phyloP scores from a whole-genome alignment of 2,797 vertebrate genomes.

The Ctenosaura bakeri region DNA sequence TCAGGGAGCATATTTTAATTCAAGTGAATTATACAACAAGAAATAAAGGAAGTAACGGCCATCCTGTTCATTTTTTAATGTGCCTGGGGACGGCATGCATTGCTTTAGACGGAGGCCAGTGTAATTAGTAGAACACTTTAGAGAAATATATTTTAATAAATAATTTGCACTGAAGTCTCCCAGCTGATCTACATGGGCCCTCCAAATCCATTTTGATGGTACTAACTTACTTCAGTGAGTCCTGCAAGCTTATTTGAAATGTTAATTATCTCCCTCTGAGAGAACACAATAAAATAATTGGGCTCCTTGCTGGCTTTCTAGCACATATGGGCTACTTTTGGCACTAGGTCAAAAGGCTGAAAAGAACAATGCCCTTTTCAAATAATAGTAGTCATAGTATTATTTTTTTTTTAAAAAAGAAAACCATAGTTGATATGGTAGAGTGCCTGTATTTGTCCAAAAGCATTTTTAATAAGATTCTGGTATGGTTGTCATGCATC shows the following conservation, averaged over 20 bases:
- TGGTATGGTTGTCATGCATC: constrained; percentile 39
- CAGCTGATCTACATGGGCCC: background rate
- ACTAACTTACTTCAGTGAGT: constrained; percentile 24
- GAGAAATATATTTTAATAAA: constrained; percentile 49
- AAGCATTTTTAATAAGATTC: constrained; percentile 59
- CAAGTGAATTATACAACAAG: background rate
- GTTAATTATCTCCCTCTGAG: constrained; percentile 18
- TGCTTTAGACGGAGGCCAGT: constrained; percentile 30
- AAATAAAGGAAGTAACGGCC: constrained; percentile 4
- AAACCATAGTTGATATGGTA: constrained; percentile 15
- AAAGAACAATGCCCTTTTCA: constrained; percentile 12
- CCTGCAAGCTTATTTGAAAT: constrained; percentile 45
- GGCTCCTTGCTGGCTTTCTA: constrained; percentile 22
- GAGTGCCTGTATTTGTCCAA: constrained; percentile 44
- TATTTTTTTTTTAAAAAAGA: background rate
- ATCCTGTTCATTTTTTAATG: background rate
- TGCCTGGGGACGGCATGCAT: background rate
- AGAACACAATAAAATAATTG: constrained; percentile 35
- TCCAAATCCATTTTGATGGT: constrained; percentile 1
- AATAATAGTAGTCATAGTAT: background rate
- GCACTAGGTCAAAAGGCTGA: background rate
- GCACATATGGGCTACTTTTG: constrained; percentile 4
- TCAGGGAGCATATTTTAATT: background rate
- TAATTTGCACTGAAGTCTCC: background rate
- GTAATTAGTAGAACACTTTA: constrained; percentile 15